These are phyloP conservation scores for Drosophila kepulauana DNA, from an alignment of 1,140 invertebrate species.

Conservation along the genomic window DNA sequence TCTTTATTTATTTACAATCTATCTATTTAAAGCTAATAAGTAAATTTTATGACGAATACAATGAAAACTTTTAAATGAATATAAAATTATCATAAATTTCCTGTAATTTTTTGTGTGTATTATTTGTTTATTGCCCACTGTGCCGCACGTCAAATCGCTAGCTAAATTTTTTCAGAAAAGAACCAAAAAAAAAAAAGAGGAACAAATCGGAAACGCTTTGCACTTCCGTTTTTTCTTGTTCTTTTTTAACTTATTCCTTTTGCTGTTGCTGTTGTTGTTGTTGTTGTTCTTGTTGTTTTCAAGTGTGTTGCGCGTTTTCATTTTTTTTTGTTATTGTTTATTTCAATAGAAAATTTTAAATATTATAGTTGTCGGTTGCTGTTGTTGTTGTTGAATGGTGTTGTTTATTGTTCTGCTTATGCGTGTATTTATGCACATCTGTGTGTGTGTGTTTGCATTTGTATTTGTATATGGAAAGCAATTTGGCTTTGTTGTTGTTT, in stretches of 20 bases:
- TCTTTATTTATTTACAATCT: too few relatives aligned
- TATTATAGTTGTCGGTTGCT: conserved; percentile 64
- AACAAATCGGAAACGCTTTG: conserved; percentile 50
- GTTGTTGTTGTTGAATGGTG: not conserved
- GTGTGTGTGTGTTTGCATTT: conserved; percentile 9
- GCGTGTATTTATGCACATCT: conserved; percentile 12
- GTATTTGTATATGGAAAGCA: conserved; percentile 34
- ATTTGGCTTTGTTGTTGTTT: conserved; percentile 59
- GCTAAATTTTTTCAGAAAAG: conserved; percentile 26
- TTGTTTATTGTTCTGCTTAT: conserved; percentile 20
- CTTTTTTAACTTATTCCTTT: conserved; percentile 6
- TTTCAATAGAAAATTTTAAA: conserved; percentile 72
- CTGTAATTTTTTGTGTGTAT: too few relatives aligned
- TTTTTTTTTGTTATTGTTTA: conserved; percentile 37
- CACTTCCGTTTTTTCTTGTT: conserved; percentile 61
- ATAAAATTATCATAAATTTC: too few relatives aligned
- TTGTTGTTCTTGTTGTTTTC: conserved; percentile 16
- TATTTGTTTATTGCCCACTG: conserved; percentile 14
- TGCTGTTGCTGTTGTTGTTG: conserved; percentile 13
- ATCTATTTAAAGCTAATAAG: too few relatives aligned
- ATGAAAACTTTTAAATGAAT: too few relatives aligned
- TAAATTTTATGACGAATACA: too few relatives aligned
- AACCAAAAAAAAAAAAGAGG: conserved; percentile 14
- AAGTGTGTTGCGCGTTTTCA: conserved; percentile 7
- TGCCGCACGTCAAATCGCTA: conserved; percentile 26